Conservation (phyloP, 2,113 vertebrate species). For the Perognathus longimembris region DNA sequence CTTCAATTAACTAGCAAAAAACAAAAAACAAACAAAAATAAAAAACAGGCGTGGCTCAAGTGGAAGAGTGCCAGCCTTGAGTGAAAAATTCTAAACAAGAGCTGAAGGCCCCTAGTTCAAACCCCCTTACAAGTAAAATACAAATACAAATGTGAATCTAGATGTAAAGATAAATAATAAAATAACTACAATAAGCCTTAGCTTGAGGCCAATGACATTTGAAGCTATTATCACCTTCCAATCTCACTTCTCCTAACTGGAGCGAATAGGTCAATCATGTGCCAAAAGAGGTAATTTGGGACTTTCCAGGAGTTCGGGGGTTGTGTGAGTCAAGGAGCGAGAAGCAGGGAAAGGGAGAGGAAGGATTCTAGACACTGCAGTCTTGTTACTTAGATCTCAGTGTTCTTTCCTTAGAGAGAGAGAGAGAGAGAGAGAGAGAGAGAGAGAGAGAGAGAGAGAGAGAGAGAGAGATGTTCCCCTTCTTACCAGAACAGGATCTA, state of each 20-base stretch:
- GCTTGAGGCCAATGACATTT: no score
- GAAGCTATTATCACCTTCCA: background rate
- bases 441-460: background rate
- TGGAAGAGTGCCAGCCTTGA: no score
- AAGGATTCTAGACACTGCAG: background rate
- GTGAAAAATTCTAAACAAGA: no score
- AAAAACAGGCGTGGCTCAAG: no score
- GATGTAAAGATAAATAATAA: no score
- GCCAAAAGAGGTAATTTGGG: background rate
- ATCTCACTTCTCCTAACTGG: background rate
- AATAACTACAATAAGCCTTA: background rate
- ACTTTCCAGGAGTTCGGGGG: background rate
- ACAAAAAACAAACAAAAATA: no score
- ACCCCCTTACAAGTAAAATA: no score
- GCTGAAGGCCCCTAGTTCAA: no score
- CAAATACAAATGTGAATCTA: no score
- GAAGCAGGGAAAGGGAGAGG: background rate
- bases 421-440: background rate
- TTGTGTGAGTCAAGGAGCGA: no score
- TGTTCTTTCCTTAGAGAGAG: background rate
- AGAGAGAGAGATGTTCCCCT: background rate
- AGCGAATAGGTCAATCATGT: rapidly evolving
- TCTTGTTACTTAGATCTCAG: constrained; percentile 9
- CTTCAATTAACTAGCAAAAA: no score
- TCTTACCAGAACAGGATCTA: background rate